Evolutionary conservation across 1,140 invertebrate species (phyloP).

Genomic region (Ostrea edulis): DNA sequence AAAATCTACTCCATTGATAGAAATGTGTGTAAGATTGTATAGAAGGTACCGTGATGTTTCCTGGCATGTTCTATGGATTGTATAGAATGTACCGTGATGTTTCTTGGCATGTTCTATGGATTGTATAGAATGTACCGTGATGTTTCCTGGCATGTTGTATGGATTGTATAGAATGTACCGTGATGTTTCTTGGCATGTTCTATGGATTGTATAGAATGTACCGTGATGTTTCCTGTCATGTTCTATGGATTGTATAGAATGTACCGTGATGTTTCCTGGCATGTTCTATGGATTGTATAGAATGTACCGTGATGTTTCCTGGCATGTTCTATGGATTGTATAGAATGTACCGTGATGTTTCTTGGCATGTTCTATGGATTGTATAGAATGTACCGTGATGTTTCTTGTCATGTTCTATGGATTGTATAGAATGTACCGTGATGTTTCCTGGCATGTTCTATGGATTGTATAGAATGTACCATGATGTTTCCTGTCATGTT

Average conservation of each 20-base stretch:
- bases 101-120: conserved; percentile 81
- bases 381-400: conserved; percentile 43
- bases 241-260: conserved; percentile 79
- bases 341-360: conserved; percentile 54
- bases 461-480: conserved; percentile 74
- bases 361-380: conserved; percentile 81
- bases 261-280: conserved; percentile 72
- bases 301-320: conserved; percentile 60
- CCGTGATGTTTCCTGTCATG: conserved; percentile 76
- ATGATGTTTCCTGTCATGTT: conserved; percentile 77
- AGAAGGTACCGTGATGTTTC: conserved; percentile 54
- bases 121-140: background rate
- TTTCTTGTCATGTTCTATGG: conserved; percentile 80
- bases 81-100: conserved; percentile 43
- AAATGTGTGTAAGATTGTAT: background rate
- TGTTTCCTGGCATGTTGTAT: conserved; percentile 80
- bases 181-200: conserved; percentile 77
- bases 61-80: conserved; percentile 82
- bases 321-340: conserved; percentile 82
- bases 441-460: conserved; percentile 79
- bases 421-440: conserved; percentile 60
- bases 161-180: conserved; percentile 68
- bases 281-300: conserved; percentile 81
- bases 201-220: conserved; percentile 78
- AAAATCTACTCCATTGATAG: too few species aligned